Conservation (phyloP, 1,140 invertebrate genomes). For the Cataglyphis hispanica region DNA sequence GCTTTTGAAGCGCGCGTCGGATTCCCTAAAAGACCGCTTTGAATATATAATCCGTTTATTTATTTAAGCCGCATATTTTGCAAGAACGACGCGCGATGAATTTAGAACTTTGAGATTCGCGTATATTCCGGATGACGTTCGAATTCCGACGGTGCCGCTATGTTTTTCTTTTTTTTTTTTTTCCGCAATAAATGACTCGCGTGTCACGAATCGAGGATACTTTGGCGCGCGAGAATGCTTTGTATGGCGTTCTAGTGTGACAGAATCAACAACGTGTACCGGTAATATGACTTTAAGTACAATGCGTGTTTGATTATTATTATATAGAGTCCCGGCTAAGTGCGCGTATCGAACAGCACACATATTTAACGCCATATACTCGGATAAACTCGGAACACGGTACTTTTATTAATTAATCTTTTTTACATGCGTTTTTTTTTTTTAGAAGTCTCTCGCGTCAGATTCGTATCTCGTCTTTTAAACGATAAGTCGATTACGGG, state of each 20-base stretch:
- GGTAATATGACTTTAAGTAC: slow-evolving; percentile 3
- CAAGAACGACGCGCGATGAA: slow-evolving; percentile 38
- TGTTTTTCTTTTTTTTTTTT: too few relatives aligned
- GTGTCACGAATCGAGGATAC: slow-evolving; percentile 15
- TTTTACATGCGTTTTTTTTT: not conserved
- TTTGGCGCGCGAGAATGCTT: slow-evolving; percentile 21
- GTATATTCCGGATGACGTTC: not conserved
- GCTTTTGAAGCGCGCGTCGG: slow-evolving; percentile 40
- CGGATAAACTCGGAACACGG: not conserved
- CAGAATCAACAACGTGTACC: not conserved
- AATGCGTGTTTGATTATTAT: not conserved
- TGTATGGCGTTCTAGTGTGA: not conserved
- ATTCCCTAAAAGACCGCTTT: slow-evolving; percentile 46
- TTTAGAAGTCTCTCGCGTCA: too few relatives aligned
- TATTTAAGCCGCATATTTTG: slow-evolving; percentile 54
- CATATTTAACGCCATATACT: not conserved
- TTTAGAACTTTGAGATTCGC: slow-evolving; percentile 54
- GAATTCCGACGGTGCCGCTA: not conserved
- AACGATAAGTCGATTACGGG: too few relatives aligned
- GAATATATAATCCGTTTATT: slow-evolving; percentile 33
- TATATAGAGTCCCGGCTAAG: not conserved
- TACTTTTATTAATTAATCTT: not conserved
- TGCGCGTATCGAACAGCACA: not conserved
- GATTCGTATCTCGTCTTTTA: too few relatives aligned
- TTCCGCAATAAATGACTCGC: slow-evolving; percentile 23